Evolutionary conservation across 2,113 vertebrate species (phyloP).

Genomic region (Hemichromis elongatus): DNA sequence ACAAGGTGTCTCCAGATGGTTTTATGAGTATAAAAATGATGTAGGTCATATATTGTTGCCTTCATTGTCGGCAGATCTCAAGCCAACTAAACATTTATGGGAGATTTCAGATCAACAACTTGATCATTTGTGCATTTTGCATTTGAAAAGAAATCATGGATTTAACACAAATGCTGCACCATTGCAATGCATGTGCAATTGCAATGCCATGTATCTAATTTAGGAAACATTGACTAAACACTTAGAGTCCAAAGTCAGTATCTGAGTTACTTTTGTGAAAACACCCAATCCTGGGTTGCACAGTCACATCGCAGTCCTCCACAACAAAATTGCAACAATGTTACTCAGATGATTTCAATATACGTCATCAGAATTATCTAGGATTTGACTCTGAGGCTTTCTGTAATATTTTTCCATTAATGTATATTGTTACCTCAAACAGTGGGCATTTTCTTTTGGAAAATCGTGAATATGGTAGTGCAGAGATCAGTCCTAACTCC

Average conservation of each 20-base stretch:
- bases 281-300: not conserved
- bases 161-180: not conserved
- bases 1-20: not conserved
- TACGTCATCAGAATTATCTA: rapidly evolving
- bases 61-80: not conserved
- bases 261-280: not conserved
- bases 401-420: not conserved
- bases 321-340: not conserved
- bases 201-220: not conserved
- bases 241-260: not conserved
- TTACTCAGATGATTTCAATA: not conserved
- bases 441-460: not conserved
- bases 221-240: not conserved
- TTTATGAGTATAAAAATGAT: not conserved
- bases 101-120: not conserved
- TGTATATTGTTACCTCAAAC: not conserved
- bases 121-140: not conserved
- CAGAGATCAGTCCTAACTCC: not conserved
- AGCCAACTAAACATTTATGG: not conserved
- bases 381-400: not conserved
- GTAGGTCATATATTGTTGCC: not conserved
- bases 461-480: not conserved
- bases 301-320: not conserved
- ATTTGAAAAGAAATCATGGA: not conserved
- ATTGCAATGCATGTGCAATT: not conserved